Evolutionary conservation across 1,140 invertebrate species (phyloP), one percentile per base, ranked within the genome.

Genomic region (Cherax destructor): DNA sequence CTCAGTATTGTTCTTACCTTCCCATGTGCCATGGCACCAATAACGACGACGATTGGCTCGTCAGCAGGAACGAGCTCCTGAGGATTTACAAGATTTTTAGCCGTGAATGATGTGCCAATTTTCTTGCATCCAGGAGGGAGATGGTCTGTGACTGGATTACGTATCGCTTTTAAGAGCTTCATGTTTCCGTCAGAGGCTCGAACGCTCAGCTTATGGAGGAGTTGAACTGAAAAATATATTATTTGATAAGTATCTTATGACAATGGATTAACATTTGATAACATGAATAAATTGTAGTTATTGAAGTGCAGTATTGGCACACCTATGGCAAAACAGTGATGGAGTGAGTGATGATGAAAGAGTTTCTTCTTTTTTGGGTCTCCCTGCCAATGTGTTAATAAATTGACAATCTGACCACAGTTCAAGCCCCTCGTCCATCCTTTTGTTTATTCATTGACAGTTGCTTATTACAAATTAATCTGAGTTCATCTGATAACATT

Each of bases 1-100:
- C 30, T 41, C 30, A 41, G 30, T 41, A 41, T 41, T 59, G 16
- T 59, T 59, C 61, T 92, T 77, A 97, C 97, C 94, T 97, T 97
- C 88, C 99, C 99, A 95, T 99, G 98, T 6, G 99, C 99, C 97
- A 99, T 99, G 4, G 99, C 98, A 76, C 99, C 99, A 92, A 99
- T 95, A 6, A 99, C 97, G 92, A 99, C 95, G 0, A 97, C 98
- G 91, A 99, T 96, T 21, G 98, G 98, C 88, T 98, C 97, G 91
- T 96, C 95, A 52, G 95, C 94, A 10, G 97, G 97, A 18, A 99
- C 98, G 16, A 99, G 94, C 80, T 99, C 97, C 86, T 96, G 94
- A 72, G 97, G 96, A 94, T 97, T 97, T 76, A 97, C 94, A 2
- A 98, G 95, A 93, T 97, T 96, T 91, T 97, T 96, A 0, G 98